Percentiles rank a stretch among this genome's conserved stretches.
Evolutionary conservation across 2,888 invertebrate genomes (phyloP).

Genomic region (Oscheius onirici): DNA sequence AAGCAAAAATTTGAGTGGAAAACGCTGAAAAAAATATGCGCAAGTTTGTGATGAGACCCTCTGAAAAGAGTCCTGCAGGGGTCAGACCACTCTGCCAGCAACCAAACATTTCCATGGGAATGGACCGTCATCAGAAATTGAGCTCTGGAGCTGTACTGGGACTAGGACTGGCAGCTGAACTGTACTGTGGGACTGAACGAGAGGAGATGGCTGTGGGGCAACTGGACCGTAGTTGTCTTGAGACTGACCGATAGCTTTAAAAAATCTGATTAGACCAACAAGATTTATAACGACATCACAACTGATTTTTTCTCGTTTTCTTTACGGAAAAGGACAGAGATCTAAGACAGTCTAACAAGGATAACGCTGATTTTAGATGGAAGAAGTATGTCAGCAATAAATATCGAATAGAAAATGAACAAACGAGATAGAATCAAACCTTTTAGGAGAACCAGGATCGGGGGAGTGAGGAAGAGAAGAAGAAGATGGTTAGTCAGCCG

Average conservation of each 20-base stretch:
- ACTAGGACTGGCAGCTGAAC: background rate
- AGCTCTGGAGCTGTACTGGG: background rate
- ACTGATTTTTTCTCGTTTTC: background rate
- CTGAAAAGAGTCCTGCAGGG: too few species aligned
- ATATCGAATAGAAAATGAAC: background rate
- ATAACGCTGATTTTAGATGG: background rate
- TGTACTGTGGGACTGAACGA: background rate
- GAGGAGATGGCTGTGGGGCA: background rate
- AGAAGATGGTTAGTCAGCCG: conserved; percentile 13
- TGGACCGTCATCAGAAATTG: background rate
- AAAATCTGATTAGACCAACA: conserved; percentile 2
- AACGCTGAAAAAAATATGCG: too few species aligned
- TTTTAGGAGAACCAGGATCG: too few species aligned
- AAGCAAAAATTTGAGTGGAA: too few species aligned
- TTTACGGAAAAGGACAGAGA: conserved; percentile 3
- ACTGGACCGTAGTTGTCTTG: conserved; percentile 16
- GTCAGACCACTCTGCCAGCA: too few species aligned
- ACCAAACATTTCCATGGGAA: too few species aligned
- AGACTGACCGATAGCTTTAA: conserved; percentile 15
- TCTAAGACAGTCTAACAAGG: background rate
- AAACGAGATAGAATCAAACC: conserved; percentile 9
- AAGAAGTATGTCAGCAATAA: too few species aligned
- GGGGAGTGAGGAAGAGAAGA: too few species aligned
- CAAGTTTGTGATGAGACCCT: too few species aligned
- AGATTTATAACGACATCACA: conserved; percentile 25